A percentile compares a stretch with the other conserved stretches of the same genome.
These are phyloP conservation scores for Asobara japonica DNA, from an alignment of 1,140 invertebrate genomes.

Conservation along the genomic window DNA sequence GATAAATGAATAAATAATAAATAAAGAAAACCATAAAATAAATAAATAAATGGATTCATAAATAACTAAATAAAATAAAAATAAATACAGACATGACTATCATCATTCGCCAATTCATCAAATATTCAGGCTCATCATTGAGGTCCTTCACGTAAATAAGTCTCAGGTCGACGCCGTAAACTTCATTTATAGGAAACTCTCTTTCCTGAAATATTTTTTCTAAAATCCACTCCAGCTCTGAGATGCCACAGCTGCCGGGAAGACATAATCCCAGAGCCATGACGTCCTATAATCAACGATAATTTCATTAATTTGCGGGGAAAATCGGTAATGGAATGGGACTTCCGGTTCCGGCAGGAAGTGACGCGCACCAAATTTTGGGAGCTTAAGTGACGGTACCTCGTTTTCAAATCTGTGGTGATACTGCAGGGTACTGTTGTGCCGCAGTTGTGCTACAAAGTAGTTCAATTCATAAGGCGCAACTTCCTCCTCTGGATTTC, in stretches of 20 bases:
- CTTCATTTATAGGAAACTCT: slow-evolving; percentile 42
- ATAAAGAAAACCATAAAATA: too few relatives aligned
- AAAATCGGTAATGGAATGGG: too few relatives aligned
- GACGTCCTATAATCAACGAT: slow-evolving; percentile 48
- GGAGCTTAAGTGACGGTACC: slow-evolving; percentile 54
- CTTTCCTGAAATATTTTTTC: slow-evolving; percentile 46
- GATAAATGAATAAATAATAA: slow-evolving; percentile 34
- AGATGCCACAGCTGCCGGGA: slow-evolving; percentile 50
- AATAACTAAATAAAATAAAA: too few relatives aligned
- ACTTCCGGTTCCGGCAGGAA: too few relatives aligned
- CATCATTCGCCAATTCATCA: slow-evolving; percentile 33
- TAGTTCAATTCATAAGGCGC: slow-evolving; percentile 60
- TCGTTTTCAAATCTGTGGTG: slow-evolving; percentile 56
- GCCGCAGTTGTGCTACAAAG: slow-evolving; percentile 54
- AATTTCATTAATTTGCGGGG: background rate
- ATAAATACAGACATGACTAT: slow-evolving; percentile 37
- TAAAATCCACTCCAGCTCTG: slow-evolving; percentile 46
- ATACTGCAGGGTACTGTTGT: slow-evolving; percentile 63
- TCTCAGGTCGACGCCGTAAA: slow-evolving; percentile 50
- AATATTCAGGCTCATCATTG: slow-evolving; percentile 47
- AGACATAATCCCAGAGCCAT: slow-evolving; percentile 58
- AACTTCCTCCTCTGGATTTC: slow-evolving; percentile 51
- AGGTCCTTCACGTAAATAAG: slow-evolving; percentile 50
- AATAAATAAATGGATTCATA: too few relatives aligned
- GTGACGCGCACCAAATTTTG: too few relatives aligned